phyloP scores from a whole-genome alignment of 2,888 invertebrate genomes.

The Ecliptopera silaceata region DNA sequence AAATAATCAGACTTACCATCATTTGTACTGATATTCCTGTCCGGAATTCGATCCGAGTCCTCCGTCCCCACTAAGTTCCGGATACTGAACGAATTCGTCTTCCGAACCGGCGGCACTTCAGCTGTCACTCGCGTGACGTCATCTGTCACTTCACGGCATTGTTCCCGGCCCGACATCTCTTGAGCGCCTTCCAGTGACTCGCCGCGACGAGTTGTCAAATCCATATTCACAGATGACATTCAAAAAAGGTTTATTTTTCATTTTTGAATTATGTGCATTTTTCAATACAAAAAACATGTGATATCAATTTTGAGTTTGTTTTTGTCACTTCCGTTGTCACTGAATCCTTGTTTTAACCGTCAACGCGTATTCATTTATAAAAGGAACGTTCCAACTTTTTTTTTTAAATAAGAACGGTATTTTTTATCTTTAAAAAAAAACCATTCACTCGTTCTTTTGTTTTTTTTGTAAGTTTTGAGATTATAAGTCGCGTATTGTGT shows the following conservation, averaged over 20 bases:
- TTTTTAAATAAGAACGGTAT: not conserved
- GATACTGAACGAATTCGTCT: conserved; percentile 72
- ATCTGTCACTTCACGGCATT: conserved; percentile 38
- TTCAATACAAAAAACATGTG: conserved; percentile 38
- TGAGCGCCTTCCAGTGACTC: conserved; percentile 53
- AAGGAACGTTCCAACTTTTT: not conserved
- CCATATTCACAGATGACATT: conserved; percentile 61
- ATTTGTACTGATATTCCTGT: conserved; percentile 55
- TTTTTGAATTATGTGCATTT: conserved; percentile 23
- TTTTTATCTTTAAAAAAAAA: not conserved
- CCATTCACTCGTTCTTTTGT: not conserved
- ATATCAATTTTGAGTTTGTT: too few relatives aligned
- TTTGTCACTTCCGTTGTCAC: conserved; percentile 27
- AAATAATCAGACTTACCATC: conserved; percentile 59
- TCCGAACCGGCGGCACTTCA: conserved; percentile 59
- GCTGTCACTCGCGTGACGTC: conserved; percentile 62
- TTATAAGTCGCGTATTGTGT: conserved; percentile 17
- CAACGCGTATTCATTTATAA: not conserved
- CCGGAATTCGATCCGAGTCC: conserved; percentile 60
- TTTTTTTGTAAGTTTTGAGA: conserved; percentile 14
- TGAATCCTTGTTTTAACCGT: conserved; percentile 30
- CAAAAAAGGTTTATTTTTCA: conserved; percentile 25
- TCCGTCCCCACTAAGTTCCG: conserved; percentile 71
- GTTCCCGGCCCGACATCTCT: conserved; percentile 42
- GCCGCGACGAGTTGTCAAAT: conserved; percentile 76